Percentiles rank a stretch among this genome's conserved stretches.
These are phyloP conservation scores for Macaria liturata DNA, from an alignment of 2,888 invertebrate species.

Conservation along the genomic window DNA sequence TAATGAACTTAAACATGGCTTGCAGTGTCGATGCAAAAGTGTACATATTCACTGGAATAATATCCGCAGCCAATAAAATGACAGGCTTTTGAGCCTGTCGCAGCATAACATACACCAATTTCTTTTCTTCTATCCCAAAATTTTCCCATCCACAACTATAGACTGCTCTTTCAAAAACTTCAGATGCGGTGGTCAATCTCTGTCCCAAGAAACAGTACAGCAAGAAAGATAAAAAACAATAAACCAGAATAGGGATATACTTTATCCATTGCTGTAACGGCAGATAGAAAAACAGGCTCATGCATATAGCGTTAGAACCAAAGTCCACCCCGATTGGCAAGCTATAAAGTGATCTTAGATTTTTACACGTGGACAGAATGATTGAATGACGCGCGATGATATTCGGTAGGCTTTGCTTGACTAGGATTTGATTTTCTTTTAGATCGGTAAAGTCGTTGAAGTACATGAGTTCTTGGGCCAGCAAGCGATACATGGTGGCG, in stretches of 20 bases:
- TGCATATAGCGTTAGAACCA: constrained; percentile 59
- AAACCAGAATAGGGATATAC: constrained; percentile 58
- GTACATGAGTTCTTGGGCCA: constrained; percentile 56
- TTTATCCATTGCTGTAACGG: constrained; percentile 55
- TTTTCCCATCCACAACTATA: constrained; percentile 75
- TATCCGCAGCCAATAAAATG: constrained; percentile 62
- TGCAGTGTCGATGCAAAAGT: constrained; percentile 68
- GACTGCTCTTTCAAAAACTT: constrained; percentile 58
- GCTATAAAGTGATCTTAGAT: constrained; percentile 59
- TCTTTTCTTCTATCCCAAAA: constrained; percentile 57
- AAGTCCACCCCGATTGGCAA: constrained; percentile 67
- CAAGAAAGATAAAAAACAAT: constrained; percentile 64
- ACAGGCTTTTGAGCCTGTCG: constrained; percentile 62
- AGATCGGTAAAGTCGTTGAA: constrained; percentile 43
- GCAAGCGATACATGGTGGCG: constrained; percentile 56
- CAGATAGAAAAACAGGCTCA: constrained; percentile 61
- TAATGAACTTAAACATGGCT: constrained; percentile 67
- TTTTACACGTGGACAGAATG: constrained; percentile 48
- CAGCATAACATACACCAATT: constrained; percentile 56
- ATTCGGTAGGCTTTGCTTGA: constrained; percentile 45
- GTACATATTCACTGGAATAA: constrained; percentile 68
- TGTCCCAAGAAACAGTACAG: constrained; percentile 70
- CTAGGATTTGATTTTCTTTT: constrained; percentile 36
- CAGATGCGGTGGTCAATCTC: constrained; percentile 60
- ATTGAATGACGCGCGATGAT: constrained; percentile 54